A percentile compares a stretch with the other conserved stretches of the same genome.
These are phyloP conservation scores for Penaeus vannamei DNA, from an alignment of 1,140 invertebrate species.

Conservation along the genomic window DNA sequence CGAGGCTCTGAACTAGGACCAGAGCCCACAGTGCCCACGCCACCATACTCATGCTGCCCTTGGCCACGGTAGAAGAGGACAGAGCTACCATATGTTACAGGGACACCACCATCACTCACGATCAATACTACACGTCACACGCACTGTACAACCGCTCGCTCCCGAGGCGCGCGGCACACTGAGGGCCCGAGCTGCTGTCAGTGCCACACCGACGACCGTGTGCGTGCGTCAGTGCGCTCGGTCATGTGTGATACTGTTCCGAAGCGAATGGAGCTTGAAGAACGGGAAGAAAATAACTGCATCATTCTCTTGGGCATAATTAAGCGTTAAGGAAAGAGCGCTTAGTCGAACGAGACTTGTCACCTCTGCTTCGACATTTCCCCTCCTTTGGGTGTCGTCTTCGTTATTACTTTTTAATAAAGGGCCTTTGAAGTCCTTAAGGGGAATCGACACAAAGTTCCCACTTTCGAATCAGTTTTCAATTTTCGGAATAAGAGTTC, in stretches of 20 bases:
- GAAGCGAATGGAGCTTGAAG: neutral
- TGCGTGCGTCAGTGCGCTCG: slow-evolving; percentile 22
- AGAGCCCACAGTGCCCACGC: slow-evolving; percentile 44
- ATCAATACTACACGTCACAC: slow-evolving; percentile 56
- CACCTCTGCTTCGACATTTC: too few relatives aligned
- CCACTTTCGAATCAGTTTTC: too few relatives aligned
- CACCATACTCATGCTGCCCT: slow-evolving; percentile 48
- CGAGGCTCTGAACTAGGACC: slow-evolving; percentile 17
- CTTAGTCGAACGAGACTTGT: too few relatives aligned
- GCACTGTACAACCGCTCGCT: slow-evolving; percentile 32
- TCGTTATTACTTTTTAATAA: too few relatives aligned
- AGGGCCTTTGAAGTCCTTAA: too few relatives aligned
- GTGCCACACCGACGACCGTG: slow-evolving; percentile 47
- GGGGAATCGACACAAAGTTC: too few relatives aligned
- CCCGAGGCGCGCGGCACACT: slow-evolving; percentile 57
- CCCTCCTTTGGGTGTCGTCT: too few relatives aligned
- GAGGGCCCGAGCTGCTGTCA: slow-evolving; percentile 23
- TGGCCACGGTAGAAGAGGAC: slow-evolving; percentile 58
- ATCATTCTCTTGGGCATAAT: too few relatives aligned
- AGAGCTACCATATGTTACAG: slow-evolving; percentile 63
- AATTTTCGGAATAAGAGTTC: too few relatives aligned
- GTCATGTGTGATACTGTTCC: neutral
- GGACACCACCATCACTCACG: slow-evolving; percentile 51
- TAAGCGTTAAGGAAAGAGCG: too few relatives aligned
- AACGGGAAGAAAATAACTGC: neutral